Conservation (phyloP, 2,113 vertebrate species). For the Ictidomys tridecemlineatus region DNA sequence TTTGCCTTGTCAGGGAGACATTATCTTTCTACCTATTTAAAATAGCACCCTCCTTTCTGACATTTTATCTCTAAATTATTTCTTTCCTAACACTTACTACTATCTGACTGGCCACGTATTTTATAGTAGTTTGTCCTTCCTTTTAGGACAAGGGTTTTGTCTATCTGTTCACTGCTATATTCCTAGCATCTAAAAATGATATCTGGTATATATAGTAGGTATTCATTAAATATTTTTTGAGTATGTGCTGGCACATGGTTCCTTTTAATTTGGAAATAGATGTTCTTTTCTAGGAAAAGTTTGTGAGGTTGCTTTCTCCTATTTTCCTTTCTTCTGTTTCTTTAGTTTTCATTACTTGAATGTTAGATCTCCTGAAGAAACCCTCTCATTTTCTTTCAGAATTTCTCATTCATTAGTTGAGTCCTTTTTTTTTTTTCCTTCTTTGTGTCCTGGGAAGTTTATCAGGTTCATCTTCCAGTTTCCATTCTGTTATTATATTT, state of each 20-base stretch:
- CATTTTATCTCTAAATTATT: constrained; percentile 29
- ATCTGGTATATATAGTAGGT: background rate
- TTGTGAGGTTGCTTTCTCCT: background rate
- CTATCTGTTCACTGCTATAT: background rate
- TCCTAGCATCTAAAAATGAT: background rate
- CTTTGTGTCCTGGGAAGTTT: background rate
- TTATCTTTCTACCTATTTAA: background rate
- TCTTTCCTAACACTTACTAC: background rate
- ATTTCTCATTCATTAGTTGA: too few relatives aligned
- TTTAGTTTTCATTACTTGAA: background rate
- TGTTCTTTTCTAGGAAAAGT: constrained; percentile 17
- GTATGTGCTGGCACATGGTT: background rate
- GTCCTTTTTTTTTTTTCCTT: background rate
- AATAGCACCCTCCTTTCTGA: background rate
- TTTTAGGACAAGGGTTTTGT: background rate
- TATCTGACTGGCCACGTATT: background rate
- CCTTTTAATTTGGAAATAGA: constrained; percentile 29
- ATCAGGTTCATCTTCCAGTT: background rate
- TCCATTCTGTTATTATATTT: too few relatives aligned
- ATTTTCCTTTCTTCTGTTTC: background rate
- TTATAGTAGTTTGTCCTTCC: constrained; percentile 1
- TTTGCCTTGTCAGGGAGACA: background rate
- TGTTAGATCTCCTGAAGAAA: background rate
- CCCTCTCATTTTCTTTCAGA: background rate
- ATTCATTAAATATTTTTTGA: background rate